A percentile compares a stretch with the other conserved stretches of the same genome.
These are phyloP conservation scores for Listrodromus nycthemerus DNA, from an alignment of 2,888 invertebrate genomes.

Conservation along the genomic window DNA sequence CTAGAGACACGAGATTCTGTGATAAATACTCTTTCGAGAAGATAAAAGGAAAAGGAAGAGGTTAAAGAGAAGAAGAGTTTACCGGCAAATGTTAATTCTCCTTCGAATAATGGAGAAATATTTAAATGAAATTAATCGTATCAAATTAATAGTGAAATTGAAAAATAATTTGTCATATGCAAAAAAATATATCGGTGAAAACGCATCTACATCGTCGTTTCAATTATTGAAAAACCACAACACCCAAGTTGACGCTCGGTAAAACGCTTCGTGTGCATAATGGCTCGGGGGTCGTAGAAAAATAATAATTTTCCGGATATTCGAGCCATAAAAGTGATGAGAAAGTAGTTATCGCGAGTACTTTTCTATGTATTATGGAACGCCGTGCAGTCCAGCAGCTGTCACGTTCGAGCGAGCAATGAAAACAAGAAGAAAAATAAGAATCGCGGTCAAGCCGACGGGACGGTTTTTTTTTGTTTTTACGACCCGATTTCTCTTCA, in stretches of 20 bases:
- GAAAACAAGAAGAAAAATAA: slow-evolving; percentile 31
- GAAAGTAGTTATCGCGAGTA: background rate
- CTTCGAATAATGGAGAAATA: too few relatives aligned
- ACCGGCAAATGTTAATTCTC: too few relatives aligned
- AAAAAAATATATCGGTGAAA: background rate
- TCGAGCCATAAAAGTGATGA: slow-evolving; percentile 4
- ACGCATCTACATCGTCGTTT: background rate
- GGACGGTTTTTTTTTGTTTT: slow-evolving; percentile 62
- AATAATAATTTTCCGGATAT: background rate
- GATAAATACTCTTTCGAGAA: background rate
- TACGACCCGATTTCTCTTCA: slow-evolving; percentile 31
- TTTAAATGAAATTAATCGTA: background rate
- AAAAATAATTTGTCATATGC: background rate
- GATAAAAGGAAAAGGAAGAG: too few relatives aligned
- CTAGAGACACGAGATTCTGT: background rate
- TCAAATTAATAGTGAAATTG: background rate
- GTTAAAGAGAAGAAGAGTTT: too few relatives aligned
- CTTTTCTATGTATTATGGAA: background rate
- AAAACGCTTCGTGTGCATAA: background rate
- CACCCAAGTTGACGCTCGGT: background rate
- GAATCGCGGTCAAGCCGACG: slow-evolving; percentile 30
- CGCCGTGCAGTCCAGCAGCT: slow-evolving; percentile 2
- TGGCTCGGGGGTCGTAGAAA: background rate
- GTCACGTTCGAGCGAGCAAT: slow-evolving; percentile 31
- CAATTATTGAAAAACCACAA: background rate